A percentile compares a stretch with the other conserved stretches of the same genome.
Conservation (phyloP, 2,113 vertebrate species). For the Oophaga pumilio region DNA sequence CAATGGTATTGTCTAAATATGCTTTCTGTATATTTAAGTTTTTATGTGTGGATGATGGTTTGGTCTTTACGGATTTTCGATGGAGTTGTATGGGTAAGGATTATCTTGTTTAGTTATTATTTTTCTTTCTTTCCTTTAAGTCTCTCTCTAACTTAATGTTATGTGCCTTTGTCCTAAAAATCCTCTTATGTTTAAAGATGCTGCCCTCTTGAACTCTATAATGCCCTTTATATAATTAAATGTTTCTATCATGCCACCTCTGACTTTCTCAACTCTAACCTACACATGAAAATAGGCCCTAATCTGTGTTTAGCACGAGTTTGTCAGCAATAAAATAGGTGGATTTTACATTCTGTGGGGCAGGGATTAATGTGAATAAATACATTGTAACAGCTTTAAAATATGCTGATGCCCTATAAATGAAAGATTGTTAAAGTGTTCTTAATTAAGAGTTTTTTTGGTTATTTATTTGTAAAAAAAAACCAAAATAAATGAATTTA, state of each 20-base stretch:
- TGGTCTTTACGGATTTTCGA: neutral
- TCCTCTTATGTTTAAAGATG: slow-evolving; percentile 11
- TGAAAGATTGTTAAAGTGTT: neutral
- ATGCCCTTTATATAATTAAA: neutral
- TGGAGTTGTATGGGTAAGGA: neutral
- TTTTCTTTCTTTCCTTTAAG: neutral
- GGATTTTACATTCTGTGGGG: neutral
- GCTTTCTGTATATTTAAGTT: neutral
- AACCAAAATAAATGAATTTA: neutral
- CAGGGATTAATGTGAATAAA: neutral
- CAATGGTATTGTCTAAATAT: neutral
- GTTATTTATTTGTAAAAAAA: neutral
- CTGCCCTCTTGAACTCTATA: neutral
- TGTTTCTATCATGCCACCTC: neutral
- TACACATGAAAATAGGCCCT: neutral
- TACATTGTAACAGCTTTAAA: neutral
- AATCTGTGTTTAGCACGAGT: neutral
- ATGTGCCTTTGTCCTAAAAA: neutral
- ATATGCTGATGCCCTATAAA: neutral
- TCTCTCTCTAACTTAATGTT: neutral
- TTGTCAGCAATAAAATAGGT: neutral
- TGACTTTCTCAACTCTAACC: neutral
- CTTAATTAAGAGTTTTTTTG: neutral
- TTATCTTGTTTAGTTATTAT: slow-evolving; percentile 16
- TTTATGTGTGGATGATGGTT: neutral